Percentiles rank a stretch among this genome's conserved stretches.
These are phyloP conservation scores for Drosophila obscura DNA, from an alignment of 1,140 invertebrate species.

Conservation along the genomic window DNA sequence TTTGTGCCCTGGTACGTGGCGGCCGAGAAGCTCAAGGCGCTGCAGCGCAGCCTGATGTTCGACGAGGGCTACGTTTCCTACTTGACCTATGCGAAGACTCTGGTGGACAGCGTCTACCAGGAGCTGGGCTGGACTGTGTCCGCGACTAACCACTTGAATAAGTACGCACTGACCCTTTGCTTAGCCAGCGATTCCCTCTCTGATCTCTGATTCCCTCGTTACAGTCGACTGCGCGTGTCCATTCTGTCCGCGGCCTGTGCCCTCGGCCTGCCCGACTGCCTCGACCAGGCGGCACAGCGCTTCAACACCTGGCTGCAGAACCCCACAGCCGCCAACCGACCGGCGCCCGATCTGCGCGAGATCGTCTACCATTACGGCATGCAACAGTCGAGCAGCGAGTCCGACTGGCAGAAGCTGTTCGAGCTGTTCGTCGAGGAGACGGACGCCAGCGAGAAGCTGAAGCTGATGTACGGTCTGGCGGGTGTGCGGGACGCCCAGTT, in stretches of 20 bases:
- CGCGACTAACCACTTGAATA: conserved; percentile 84
- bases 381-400: conserved; percentile 82
- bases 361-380: conserved; percentile 89
- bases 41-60: conserved; percentile 86
- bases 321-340: conserved; percentile 83
- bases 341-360: conserved; percentile 90
- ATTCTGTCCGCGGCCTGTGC: conserved; percentile 87
- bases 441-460: conserved; percentile 90
- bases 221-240: conserved; percentile 85
- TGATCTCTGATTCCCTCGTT: conserved; percentile 29
- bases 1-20: conserved; percentile 91
- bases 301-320: conserved; percentile 86
- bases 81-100: conserved; percentile 85
- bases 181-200: conserved; percentile 4
- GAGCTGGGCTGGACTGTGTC: conserved; percentile 87
- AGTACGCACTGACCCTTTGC: conserved; percentile 83
- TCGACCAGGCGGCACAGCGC: conserved; percentile 85
- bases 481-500: conserved; percentile 87
- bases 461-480: conserved; percentile 89
- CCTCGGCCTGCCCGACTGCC: conserved; percentile 85
- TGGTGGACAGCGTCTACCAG: conserved; percentile 85
- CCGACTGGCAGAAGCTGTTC: conserved; percentile 91
- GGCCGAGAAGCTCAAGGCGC: conserved; percentile 84
- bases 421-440: conserved; percentile 88
- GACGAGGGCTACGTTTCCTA: conserved; percentile 86